Evolutionary conservation across 2,888 invertebrate genomes (phyloP), one percentile per base, ranked within the genome.

Genomic region (Clostera curtula): DNA sequence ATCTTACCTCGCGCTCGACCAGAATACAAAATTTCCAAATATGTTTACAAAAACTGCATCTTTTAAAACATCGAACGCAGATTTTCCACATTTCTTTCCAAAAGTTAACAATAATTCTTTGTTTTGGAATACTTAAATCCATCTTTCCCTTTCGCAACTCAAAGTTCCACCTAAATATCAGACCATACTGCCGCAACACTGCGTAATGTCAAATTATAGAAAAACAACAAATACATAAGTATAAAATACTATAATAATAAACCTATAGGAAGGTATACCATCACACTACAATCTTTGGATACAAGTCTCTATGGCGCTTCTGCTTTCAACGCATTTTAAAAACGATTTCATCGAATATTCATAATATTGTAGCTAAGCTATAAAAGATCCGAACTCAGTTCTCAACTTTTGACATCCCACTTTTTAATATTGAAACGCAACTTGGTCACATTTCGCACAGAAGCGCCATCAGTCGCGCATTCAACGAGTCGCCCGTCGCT

Each of bases 201-300:
- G 59, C 50, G 61, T 65, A 62, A 61, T 66, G 68, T 66, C 70
- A 68, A 72, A 72, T 56, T 66, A 71, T 67, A 71, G 67, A 67
- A 69, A 62, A 73, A 64, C 56, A 76, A 77, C 66, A 70, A 65
- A 59, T 67, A 63, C n/a, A 59, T 67, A 62, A n/a, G n/a, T 70
- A 71, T 76, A 69, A 65, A 69, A 77, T 77, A 74, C 71, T 68
- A 68, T 56, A 64, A 70, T 64, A 67, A 74, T 75, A 77, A 79
- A 76, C 67, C 71, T 79, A 79, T 69, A 76, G 73, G 75, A 77
- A 80, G 71, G 70, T 64, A 58, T 55, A 70, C n/a, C 70, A 79
- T 79, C 79, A 82, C 75, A 77, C 75, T 70, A 64, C 74, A 72
- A 77, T 80, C 79, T 82, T 82, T 79, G 82, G 82, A 82, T 79